These are phyloP conservation scores for Ochropleura plecta DNA, from an alignment of 2,888 invertebrate species.

Conservation along the genomic window DNA sequence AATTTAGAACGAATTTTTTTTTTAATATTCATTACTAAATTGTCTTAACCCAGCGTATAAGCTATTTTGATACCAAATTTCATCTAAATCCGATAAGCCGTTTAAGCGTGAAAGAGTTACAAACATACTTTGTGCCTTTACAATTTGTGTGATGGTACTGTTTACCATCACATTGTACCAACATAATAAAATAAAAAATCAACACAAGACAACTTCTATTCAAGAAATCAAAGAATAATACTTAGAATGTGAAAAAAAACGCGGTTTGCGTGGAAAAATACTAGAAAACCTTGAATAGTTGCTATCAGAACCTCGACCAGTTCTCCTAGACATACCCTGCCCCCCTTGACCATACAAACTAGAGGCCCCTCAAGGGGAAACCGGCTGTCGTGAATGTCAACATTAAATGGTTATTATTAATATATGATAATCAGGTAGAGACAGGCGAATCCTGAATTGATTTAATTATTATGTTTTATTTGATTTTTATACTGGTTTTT, in stretches of 20 bases:
- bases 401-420: conserved; percentile 70
- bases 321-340: conserved; percentile 52
- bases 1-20: too few species aligned
- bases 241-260: conserved; percentile 45
- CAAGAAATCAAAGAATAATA: conserved; percentile 50
- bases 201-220: conserved; percentile 27
- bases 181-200: background rate
- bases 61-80: too few species aligned
- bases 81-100: too few species aligned
- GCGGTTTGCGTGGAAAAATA: conserved; percentile 56
- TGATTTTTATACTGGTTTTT: conserved; percentile 13
- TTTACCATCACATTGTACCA: too few species aligned
- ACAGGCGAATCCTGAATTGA: conserved; percentile 58
- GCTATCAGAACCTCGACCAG: conserved; percentile 57
- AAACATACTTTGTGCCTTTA: too few species aligned
- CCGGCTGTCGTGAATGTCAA: conserved; percentile 69
- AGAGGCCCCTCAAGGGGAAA: conserved; percentile 45
- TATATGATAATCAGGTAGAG: conserved; percentile 76
- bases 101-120: too few species aligned
- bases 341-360: conserved; percentile 36
- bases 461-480: conserved; percentile 42
- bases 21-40: too few species aligned
- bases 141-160: too few species aligned
- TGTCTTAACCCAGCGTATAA: too few species aligned
- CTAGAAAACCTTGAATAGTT: conserved; percentile 56